Conservation (phyloP, 2,113 vertebrate genomes). For the Tinamus guttatus region DNA sequence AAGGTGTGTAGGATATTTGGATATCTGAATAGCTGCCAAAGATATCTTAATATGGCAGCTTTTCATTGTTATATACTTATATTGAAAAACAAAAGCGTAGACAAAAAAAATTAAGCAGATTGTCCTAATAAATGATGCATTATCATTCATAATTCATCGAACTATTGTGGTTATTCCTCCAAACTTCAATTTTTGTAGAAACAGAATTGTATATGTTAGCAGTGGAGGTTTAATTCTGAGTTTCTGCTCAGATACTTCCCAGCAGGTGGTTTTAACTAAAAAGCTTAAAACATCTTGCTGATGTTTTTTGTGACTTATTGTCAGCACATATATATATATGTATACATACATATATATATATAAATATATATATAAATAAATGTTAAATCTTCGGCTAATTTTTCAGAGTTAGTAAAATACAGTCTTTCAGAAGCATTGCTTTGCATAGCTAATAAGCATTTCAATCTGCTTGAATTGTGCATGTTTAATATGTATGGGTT, state of each 20-base stretch:
- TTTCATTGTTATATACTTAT: background rate
- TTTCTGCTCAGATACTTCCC: background rate
- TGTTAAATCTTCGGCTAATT: background rate
- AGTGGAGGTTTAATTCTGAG: background rate
- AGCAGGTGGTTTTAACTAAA: background rate
- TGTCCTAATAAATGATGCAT: background rate
- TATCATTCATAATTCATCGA: background rate
- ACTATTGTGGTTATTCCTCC: background rate
- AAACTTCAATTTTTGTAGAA: background rate
- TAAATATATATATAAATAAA: no score
- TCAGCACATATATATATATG: accelerated
- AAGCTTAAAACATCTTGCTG: background rate
- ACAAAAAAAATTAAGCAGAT: background rate
- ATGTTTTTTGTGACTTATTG: background rate
- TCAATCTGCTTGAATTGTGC: background rate
- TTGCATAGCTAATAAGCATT: background rate
- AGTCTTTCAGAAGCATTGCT: background rate
- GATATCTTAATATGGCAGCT: background rate
- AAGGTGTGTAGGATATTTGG: background rate
- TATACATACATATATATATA: no score
- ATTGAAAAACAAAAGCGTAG: background rate
- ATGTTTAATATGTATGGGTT: background rate
- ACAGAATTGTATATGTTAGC: background rate
- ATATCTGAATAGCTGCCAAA: background rate
- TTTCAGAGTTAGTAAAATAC: background rate